A percentile compares a stretch with the other conserved stretches of the same genome.
Evolutionary conservation across 2,113 vertebrate genomes (phyloP).

Genomic region (Tragelaphus strepsiceros): DNA sequence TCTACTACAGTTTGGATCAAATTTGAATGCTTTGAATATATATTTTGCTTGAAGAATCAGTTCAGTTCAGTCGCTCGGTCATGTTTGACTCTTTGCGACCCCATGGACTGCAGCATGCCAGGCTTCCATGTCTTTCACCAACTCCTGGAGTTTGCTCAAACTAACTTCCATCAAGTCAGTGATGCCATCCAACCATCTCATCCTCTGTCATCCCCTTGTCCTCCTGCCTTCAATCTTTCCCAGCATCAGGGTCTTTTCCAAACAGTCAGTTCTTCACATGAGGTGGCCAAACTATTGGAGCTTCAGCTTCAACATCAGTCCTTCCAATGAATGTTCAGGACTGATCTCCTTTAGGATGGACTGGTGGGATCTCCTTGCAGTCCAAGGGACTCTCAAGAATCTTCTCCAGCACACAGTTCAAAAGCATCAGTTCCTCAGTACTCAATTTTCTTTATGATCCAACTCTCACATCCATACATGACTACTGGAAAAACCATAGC

Average conservation of each 20-base stretch:
- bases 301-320: not conserved
- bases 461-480: not conserved
- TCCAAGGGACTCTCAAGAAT: not conserved
- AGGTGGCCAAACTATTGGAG: not conserved
- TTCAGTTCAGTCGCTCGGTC: not conserved
- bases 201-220: not conserved
- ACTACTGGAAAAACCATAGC: not conserved
- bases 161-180: not conserved
- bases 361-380: not conserved
- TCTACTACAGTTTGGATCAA: not conserved
- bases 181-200: not conserved
- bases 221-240: not conserved
- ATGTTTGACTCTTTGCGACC: not conserved
- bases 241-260: not conserved
- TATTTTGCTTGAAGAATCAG: not conserved
- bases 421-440: not conserved
- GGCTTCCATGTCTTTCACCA: not conserved
- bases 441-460: not conserved
- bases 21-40: not conserved
- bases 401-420: not conserved
- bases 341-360: not conserved
- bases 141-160: not conserved
- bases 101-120: not conserved
- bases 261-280: not conserved
- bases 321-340: not conserved